phyloP scores from a whole-genome alignment of 2,113 vertebrate species.

The Heterotis niloticus region DNA sequence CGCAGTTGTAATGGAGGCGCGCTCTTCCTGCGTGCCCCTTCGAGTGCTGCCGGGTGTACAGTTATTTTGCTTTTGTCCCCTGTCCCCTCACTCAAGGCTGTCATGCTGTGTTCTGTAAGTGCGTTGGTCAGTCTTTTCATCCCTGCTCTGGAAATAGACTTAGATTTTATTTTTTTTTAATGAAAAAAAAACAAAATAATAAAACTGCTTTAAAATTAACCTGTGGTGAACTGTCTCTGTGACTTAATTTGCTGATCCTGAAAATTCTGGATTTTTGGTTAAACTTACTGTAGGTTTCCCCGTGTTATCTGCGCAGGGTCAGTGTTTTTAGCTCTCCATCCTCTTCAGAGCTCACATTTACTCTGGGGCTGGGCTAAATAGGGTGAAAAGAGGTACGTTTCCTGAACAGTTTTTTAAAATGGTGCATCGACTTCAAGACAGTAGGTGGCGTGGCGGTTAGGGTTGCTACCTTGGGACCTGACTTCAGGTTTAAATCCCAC shows the following conservation, averaged over 20 bases:
- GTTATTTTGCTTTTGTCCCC: not conserved
- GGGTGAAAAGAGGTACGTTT: too few relatives aligned
- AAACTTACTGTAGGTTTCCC: not conserved
- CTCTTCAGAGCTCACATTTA: not conserved
- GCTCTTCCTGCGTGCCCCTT: not conserved
- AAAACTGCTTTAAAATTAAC: not conserved
- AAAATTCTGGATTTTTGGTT: not conserved
- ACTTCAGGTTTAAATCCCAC: too few relatives aligned
- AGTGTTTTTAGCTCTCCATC: not conserved
- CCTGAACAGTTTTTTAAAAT: too few relatives aligned
- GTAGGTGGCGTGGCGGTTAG: too few relatives aligned
- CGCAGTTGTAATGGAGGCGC: not conserved
- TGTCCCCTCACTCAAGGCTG: not conserved
- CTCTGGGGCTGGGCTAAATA: not conserved
- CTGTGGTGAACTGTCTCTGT: not conserved
- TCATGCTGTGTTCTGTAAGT: not conserved
- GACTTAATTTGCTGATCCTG: not conserved
- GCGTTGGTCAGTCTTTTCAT: not conserved
- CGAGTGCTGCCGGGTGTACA: not conserved
- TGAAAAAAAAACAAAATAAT: constrained; percentile 6
- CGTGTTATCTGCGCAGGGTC: too few relatives aligned
- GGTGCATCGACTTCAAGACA: too few relatives aligned
- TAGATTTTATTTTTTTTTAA: not conserved
- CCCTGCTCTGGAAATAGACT: not conserved
- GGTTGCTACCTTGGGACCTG: too few relatives aligned